Evolutionary conservation across 2,888 invertebrate species (phyloP).

Genomic region (Drosophila pseudotalamancana): DNA sequence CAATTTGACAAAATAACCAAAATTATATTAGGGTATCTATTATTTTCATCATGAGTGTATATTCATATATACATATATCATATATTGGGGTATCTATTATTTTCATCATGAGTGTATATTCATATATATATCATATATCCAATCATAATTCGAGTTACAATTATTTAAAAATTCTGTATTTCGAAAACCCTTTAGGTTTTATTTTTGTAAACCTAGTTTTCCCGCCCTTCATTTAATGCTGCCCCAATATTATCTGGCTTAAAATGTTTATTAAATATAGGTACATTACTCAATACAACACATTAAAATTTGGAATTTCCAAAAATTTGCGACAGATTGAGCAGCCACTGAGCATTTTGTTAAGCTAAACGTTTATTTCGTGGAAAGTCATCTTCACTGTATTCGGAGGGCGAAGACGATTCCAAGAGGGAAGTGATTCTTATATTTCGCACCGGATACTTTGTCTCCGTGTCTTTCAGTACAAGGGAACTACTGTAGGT

Average conservation of each 20-base stretch:
- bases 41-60: too few species aligned
- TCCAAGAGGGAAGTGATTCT: background rate
- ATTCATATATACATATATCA: too few species aligned
- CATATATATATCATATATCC: too few species aligned
- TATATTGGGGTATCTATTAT: too few species aligned
- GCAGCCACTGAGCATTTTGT: background rate
- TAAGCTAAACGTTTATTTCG: background rate
- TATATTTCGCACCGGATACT: background rate
- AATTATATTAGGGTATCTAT: too few species aligned
- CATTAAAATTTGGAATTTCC: slow-evolving; percentile 8
- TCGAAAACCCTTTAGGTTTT: too few species aligned
- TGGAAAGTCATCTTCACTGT: background rate
- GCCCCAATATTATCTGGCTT: background rate
- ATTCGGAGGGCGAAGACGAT: background rate
- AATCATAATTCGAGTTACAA: too few species aligned
- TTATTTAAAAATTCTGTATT: too few species aligned
- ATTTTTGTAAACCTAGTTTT: too few species aligned
- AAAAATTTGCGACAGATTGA: slow-evolving; percentile 4
- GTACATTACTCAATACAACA: background rate
- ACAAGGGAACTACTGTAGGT: background rate
- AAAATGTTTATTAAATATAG: background rate
- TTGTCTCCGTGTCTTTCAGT: background rate
- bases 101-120: too few species aligned
- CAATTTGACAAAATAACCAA: too few species aligned
- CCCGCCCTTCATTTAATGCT: too few species aligned